Percentiles rank a stretch among this genome's conserved stretches.
These are phyloP conservation scores for Aldabrachelys gigantea DNA, from an alignment of 2,113 vertebrate species.

Conservation along the genomic window DNA sequence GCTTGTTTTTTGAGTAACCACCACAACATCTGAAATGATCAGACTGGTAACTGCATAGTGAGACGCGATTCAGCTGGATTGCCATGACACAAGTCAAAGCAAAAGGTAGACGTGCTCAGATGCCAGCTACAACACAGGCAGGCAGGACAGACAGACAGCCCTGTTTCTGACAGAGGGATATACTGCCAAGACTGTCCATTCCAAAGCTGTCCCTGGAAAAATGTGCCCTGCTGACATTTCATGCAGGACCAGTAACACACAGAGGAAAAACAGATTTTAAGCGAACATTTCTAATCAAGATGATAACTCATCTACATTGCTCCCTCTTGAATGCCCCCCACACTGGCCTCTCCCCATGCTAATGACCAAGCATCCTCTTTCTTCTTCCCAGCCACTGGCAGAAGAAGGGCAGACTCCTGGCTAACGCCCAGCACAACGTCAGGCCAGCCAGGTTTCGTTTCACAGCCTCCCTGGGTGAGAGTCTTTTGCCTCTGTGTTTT, in stretches of 20 bases:
- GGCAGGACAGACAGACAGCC: not conserved
- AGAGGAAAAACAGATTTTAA: not conserved
- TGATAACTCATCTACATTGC: not conserved
- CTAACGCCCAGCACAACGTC: not conserved
- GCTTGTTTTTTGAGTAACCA: not conserved
- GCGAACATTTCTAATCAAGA: not conserved
- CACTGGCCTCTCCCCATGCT: not conserved
- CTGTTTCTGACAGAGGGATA: not conserved
- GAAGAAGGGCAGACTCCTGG: not conserved
- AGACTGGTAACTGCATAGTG: not conserved
- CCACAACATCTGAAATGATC: not conserved
- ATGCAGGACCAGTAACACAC: not conserved
- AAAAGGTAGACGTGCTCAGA: not conserved
- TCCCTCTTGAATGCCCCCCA: not conserved
- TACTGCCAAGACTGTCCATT: not conserved
- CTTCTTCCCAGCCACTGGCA: not conserved
- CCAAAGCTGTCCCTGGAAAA: not conserved
- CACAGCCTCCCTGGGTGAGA: not conserved
- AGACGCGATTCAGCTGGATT: not conserved
- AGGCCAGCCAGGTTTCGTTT: not conserved
- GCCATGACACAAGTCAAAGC: not conserved
- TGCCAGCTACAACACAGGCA: fast-evolving
- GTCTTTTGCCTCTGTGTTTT: not conserved
- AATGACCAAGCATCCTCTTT: not conserved
- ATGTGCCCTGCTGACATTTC: not conserved